Percentiles rank a stretch among this genome's conserved stretches.
phyloP scores from a whole-genome alignment of 2,113 vertebrate species.

The Eretmochelys imbricata region DNA sequence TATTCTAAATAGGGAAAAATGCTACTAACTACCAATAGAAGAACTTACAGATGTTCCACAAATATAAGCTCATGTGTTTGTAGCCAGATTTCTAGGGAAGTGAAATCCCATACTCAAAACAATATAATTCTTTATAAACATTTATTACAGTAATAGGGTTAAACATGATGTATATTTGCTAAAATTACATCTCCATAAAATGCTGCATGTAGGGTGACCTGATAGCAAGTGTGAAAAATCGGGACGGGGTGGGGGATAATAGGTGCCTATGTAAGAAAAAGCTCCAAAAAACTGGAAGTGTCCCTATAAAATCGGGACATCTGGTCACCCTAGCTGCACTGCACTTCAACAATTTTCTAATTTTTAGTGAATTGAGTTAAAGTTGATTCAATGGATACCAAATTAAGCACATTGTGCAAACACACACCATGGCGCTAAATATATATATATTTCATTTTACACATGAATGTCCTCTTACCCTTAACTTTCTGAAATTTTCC shows the following conservation, averaged over 20 bases:
- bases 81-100: background rate
- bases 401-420: background rate
- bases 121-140: background rate
- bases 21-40: background rate
- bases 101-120: background rate
- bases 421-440: background rate
- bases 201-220: too few relatives aligned
- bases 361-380: background rate
- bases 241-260: too few relatives aligned
- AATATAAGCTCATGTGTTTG: background rate
- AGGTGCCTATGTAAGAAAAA: too few relatives aligned
- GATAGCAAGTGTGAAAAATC: too few relatives aligned
- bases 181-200: background rate
- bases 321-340: background rate
- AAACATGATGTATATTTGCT: background rate
- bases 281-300: too few relatives aligned
- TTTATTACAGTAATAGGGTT: background rate
- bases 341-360: background rate
- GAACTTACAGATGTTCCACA: background rate
- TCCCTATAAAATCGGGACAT: too few relatives aligned
- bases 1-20: too few relatives aligned
- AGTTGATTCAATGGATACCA: background rate
- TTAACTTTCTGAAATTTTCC: background rate
- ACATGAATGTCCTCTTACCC: background rate
- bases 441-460: background rate